phyloP scores from a whole-genome alignment of 2,113 vertebrate genomes.

The Mola mola region DNA sequence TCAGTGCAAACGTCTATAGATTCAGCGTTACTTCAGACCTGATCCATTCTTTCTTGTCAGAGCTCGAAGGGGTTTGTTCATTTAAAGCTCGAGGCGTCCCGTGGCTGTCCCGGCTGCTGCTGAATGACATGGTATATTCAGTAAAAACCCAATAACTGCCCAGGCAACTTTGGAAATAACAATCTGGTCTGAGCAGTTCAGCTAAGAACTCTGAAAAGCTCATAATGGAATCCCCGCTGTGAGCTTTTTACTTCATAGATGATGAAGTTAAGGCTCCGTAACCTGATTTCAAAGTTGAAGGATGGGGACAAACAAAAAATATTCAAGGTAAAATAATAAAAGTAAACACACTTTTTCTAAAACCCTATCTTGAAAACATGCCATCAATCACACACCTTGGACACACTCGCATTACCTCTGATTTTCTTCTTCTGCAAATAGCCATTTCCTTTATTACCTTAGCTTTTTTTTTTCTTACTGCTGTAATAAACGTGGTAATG shows the following conservation, averaged over 20 bases:
- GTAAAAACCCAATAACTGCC: slow-evolving; percentile 24
- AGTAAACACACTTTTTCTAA: neutral
- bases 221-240: slow-evolving; percentile 13
- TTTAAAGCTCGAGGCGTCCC: slow-evolving; percentile 29
- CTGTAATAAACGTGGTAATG: slow-evolving; percentile 38
- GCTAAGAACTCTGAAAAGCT: slow-evolving; percentile 11
- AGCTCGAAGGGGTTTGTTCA: slow-evolving; percentile 27
- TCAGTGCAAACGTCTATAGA: slow-evolving; percentile 27
- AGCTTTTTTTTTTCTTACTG: slow-evolving; percentile 17
- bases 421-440: slow-evolving; percentile 41
- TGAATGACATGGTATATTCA: slow-evolving; percentile 31
- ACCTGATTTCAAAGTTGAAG: slow-evolving; percentile 18
- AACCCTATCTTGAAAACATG: neutral
- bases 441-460: slow-evolving; percentile 47
- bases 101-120: slow-evolving; percentile 19
- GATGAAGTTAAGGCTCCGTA: neutral
- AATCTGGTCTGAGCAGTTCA: slow-evolving; percentile 19
- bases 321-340: slow-evolving; percentile 1
- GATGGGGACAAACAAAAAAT: neutral
- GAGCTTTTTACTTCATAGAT: neutral
- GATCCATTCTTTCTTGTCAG: slow-evolving; percentile 58
- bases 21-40: slow-evolving; percentile 20
- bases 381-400: slow-evolving; percentile 30
- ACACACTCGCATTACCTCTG: slow-evolving; percentile 39
- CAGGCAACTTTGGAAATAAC: slow-evolving; percentile 29